Base-by-base conservation (phyloP, 2,888 invertebrate genomes). In the Oligia latruncula region DNA sequence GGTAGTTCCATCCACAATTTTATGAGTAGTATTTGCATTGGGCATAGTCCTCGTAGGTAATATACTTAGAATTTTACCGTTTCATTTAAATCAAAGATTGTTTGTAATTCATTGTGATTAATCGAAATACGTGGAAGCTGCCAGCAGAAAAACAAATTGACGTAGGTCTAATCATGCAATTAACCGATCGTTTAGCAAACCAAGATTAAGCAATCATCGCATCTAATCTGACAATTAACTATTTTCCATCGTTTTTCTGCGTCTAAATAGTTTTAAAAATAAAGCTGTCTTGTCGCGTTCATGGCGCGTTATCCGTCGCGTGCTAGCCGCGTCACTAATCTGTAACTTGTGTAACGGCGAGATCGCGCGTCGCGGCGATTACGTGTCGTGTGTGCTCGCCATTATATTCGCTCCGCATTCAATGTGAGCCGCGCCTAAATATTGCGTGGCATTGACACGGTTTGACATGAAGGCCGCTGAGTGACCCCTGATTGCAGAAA, bases 251-350 rank as follows among this genome's bases (percentile, higher is more conserved):
- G 84, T 87, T 90, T 90, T 89, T 87, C 78, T 67, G 74, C 68
- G 82, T 87, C 82, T 88, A 76, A 82, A 83, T 71, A 73, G 74
- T 77, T 87, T 77, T 49, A 87, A 88, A 83, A 88, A 88, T 87
- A 90, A 90, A 90, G 88, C 89, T 91, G 89, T 86, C 84, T 88
- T 86, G 92, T 92, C 77, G 86, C 87, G 92, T 94, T 95, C 94
- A 95, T 92, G 94, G 92, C 91, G 88, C 81, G 91, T 95, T 94
- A 93, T 82, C 87, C 87, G 93, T 93, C 93, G 94, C 95, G 95
- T 95, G 95, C 93, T 90, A 86, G 83, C 84, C 90, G 92, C 93
- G 93, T 90, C 91, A 90, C 95, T 91, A 96, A 95, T 95, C 94
- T 88, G 89, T 92, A 91, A 90, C 90, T 91, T 91, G 92, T 92